Base-by-base conservation (phyloP, 1,140 invertebrate genomes). In the Ptiloglossa arizonensis region DNA sequence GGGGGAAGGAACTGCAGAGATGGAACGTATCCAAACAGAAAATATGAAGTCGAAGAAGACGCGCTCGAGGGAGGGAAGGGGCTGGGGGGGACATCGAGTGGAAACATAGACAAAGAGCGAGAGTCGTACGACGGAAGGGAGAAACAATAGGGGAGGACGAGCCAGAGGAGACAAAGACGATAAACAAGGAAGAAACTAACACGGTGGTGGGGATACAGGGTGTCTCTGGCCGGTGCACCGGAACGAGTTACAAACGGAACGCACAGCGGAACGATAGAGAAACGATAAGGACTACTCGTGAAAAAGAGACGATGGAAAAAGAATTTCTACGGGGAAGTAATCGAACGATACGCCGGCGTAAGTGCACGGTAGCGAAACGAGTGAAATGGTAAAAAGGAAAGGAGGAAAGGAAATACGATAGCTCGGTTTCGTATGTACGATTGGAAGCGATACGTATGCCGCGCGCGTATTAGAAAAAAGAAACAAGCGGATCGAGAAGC, bases 371-470 rank as follows among this genome's bases (percentile, higher is more conserved):
- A n/a, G n/a, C n/a, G 46, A 17, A 24, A 13, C 8, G 8, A 29
- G 15, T 19, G 11, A n/a, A 46, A 46, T 6, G 24, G 17, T 41
- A 9, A 60, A 13, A 22, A 22, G 24, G 24, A 29, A 66, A 50
- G 48, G 24, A n/a, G 71, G 29, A 9, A 48, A 24, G 22, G 72
- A 72, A 72, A 72, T 27, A 50, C 1, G 70, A 63, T 29, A 44
- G 22, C 5, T 8, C 17, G 50, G 52, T 56, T 56, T 46, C 27
- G 35, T 22, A 50, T 15, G 44, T 64, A 64, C 69, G 38, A 17
- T 35, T 71, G 54, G 56, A 59, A 71, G 15, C 41, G 69, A 60
- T 24, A 57, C 38, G 68, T 29, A 59, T 32, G 35, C 52, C n/a
- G 56, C 60, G 0, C 27, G 29, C 56, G 17, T 22, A 41, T 62